Conservation (phyloP, 2,797 vertebrate species). For the Coilia nasus region DNA sequence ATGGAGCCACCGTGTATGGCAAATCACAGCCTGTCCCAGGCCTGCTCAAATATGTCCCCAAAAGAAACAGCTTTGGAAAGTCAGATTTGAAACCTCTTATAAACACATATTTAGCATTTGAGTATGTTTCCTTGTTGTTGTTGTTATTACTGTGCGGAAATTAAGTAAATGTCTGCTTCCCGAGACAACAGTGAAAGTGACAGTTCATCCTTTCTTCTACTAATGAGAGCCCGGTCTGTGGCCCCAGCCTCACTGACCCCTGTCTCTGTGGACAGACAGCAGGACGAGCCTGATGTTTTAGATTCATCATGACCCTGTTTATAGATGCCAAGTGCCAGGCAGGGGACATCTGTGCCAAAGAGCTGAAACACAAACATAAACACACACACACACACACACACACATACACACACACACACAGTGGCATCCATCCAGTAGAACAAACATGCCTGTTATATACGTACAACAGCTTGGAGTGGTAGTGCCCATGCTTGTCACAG, state of each 20-base stretch:
- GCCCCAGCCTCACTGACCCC: not conserved
- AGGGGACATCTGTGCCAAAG: conserved; percentile 10
- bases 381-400: too few species aligned
- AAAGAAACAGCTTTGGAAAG: not conserved
- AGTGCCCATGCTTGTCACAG: not conserved
- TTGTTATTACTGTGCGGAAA: not conserved
- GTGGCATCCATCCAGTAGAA: not conserved
- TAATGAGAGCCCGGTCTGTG: not conserved
- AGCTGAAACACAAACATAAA: not conserved
- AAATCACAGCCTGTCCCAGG: not conserved
- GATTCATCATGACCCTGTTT: conserved; percentile 23
- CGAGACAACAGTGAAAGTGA: conserved; percentile 19
- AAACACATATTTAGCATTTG: not conserved
- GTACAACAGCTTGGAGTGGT: not conserved
- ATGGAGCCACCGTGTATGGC: conserved; percentile 6
- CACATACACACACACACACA: conserved; percentile 4
- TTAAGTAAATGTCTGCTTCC: not conserved
- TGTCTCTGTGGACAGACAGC: not conserved
- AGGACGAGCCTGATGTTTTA: conserved; percentile 25
- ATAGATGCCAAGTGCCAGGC: conserved; percentile 18
- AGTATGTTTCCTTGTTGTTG: not conserved
- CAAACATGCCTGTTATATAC: not conserved
- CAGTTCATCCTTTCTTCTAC: conserved; percentile 15
- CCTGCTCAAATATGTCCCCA: not conserved
- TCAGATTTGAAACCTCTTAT: not conserved